Evolutionary conservation across 2,113 vertebrate genomes (phyloP).

Genomic region (Pollimyrus isidori): DNA sequence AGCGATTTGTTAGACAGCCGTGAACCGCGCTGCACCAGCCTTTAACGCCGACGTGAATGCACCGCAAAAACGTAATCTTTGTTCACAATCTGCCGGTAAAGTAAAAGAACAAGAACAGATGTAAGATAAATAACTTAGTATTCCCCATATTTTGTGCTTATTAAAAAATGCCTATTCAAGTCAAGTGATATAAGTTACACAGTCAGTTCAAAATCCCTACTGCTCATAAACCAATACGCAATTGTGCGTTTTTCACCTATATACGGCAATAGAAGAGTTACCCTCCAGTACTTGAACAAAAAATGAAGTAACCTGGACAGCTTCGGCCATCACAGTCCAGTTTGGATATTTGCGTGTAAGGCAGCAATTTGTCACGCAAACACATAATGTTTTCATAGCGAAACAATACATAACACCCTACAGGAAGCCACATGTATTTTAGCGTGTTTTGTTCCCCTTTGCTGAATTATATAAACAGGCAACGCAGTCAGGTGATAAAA

Average conservation of each 20-base stretch:
- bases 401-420: not conserved
- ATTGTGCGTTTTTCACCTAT: not conserved
- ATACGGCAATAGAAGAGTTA: not conserved
- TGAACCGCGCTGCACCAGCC: not conserved
- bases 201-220: not conserved
- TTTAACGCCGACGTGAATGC: not conserved
- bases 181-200: not conserved
- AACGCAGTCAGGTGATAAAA: not conserved
- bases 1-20: too few relatives aligned
- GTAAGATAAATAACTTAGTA: not conserved
- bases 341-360: not conserved
- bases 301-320: not conserved
- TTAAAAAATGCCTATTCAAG: not conserved
- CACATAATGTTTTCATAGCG: not conserved
- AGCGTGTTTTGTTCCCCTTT: not conserved
- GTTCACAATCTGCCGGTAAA: not conserved
- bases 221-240: not conserved
- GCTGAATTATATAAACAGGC: not conserved
- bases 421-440: not conserved
- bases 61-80: not conserved
- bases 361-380: not conserved
- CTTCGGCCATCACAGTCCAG: not conserved
- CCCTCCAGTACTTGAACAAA: not conserved
- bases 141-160: not conserved
- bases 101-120: not conserved